Evolutionary conservation across 2,888 invertebrate species (phyloP).

Genomic region (Harpalus rufipes): DNA sequence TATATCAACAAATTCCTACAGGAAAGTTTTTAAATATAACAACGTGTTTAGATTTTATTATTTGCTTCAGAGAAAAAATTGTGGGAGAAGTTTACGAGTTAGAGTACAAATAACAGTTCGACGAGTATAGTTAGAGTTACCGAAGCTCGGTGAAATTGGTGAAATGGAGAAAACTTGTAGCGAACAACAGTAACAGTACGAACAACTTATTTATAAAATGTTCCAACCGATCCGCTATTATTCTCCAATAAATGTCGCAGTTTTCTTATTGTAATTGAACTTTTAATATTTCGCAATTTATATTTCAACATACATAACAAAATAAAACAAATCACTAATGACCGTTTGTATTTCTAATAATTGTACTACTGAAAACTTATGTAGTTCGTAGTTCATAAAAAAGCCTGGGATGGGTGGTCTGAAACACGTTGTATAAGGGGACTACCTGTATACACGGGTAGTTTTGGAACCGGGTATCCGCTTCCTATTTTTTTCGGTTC

Average conservation of each 20-base stretch:
- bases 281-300: background rate
- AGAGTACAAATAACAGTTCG: background rate
- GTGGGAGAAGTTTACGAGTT: background rate
- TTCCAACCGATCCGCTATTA: background rate
- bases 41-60: background rate
- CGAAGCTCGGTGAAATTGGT: background rate
- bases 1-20: background rate
- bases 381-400: too few relatives aligned
- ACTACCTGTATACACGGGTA: too few relatives aligned
- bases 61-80: background rate
- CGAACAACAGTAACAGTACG: background rate
- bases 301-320: too few relatives aligned
- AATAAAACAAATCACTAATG: too few relatives aligned
- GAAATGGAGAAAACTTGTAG: background rate
- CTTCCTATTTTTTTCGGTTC: too few relatives aligned
- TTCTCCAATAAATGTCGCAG: background rate
- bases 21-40: background rate
- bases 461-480: too few relatives aligned
- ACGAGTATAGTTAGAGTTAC: background rate
- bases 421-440: too few relatives aligned
- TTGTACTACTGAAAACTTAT: too few relatives aligned
- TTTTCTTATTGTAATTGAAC: background rate
- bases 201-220: slow-evolving; percentile 3
- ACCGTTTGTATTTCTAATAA: too few relatives aligned
- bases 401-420: too few relatives aligned